Conservation (phyloP, 1,140 invertebrate genomes). For the Belonocnema kinseyi region DNA sequence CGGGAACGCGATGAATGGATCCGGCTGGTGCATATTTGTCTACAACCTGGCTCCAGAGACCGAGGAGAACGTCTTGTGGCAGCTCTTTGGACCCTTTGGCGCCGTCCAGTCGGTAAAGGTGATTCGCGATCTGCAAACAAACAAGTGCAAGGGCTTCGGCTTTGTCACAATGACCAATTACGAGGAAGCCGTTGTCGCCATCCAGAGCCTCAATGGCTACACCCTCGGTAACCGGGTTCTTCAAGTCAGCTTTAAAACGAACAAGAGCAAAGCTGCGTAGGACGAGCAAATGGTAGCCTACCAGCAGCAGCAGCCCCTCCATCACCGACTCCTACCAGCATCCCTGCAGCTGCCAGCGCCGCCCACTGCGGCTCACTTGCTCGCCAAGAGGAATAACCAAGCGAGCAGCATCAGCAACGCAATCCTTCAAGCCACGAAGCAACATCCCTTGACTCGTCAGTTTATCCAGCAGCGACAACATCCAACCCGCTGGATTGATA, state of each 20-base stretch:
- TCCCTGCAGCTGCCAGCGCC: conserved; percentile 40
- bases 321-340: conserved; percentile 38
- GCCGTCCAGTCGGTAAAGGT: conserved; percentile 99
- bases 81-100: conserved; percentile 98
- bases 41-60: conserved; percentile 99
- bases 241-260: conserved; percentile 99
- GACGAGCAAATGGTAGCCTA: conserved; percentile 60
- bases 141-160: conserved; percentile 99
- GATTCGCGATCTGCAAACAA: conserved; percentile 97
- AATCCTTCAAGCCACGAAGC: conserved; percentile 43
- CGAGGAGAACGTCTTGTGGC: conserved; percentile 99
- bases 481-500: conserved; percentile 51
- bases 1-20: conserved; percentile 87
- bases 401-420: conserved; percentile 37
- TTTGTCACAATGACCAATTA: conserved; percentile 99
- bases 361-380: conserved; percentile 41
- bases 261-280: conserved; percentile 93
- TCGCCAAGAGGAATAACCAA: conserved; percentile 46
- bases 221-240: conserved; percentile 97
- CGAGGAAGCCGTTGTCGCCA: conserved; percentile 97
- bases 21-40: conserved; percentile 99
- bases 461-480: conserved; percentile 45
- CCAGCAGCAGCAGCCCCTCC: conserved; percentile 44
- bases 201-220: conserved; percentile 98
- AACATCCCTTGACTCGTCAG: conserved; percentile 48